Percentiles rank a stretch among this genome's conserved stretches.
phyloP scores from a whole-genome alignment of 1,140 invertebrate species.

The Scaptomyza graminum region DNA sequence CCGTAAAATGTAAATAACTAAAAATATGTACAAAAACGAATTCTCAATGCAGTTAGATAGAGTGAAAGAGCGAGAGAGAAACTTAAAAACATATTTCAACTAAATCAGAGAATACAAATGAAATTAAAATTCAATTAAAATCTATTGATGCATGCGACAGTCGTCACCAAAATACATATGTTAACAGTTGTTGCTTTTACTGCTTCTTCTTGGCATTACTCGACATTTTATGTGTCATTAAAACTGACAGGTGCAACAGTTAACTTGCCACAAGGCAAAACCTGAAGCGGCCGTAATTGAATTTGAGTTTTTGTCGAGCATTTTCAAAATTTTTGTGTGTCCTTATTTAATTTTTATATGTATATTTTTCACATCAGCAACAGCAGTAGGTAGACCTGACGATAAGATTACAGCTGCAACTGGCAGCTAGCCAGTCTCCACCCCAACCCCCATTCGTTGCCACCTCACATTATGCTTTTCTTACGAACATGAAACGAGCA shows the following conservation, averaged over 20 bases:
- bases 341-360: conserved; percentile 65
- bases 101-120: conserved; percentile 27
- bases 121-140: conserved; percentile 45
- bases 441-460: neutral
- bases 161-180: conserved; percentile 2
- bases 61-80: neutral
- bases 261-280: conserved; percentile 21
- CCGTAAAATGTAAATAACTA: conserved; percentile 48
- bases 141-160: conserved; percentile 26
- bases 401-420: conserved; percentile 64
- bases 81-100: conserved; percentile 13
- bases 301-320: conserved; percentile 48
- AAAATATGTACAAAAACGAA: conserved; percentile 37
- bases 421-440: conserved; percentile 20
- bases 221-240: conserved; percentile 10
- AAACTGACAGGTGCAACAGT: conserved; percentile 17
- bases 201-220: too few species aligned
- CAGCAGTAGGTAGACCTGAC: conserved; percentile 29
- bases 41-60: conserved; percentile 4
- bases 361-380: conserved; percentile 11
- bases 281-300: conserved; percentile 57
- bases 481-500: conserved; percentile 1
- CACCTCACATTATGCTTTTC: neutral
- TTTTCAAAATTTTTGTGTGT: conserved; percentile 56
- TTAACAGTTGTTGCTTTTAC: too few species aligned